phyloP scores from a whole-genome alignment of 2,113 vertebrate genomes.

The Scalopus aquaticus region DNA sequence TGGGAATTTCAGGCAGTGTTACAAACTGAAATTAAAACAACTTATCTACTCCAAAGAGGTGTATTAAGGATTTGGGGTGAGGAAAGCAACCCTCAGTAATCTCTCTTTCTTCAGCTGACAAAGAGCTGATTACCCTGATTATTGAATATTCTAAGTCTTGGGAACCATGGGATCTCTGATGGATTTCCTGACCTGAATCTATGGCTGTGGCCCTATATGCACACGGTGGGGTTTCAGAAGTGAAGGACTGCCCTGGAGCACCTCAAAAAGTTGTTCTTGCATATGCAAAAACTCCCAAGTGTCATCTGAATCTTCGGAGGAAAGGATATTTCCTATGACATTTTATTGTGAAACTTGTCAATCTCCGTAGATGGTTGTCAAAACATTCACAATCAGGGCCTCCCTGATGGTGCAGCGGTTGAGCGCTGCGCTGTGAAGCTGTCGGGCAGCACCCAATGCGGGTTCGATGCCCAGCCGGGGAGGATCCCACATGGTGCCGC shows the following conservation, averaged over 20 bases:
- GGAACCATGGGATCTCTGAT: background rate
- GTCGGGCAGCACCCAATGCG: too few relatives aligned
- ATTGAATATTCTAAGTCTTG: background rate
- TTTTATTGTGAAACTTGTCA: slow-evolving; percentile 28
- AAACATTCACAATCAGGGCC: slow-evolving; percentile 18
- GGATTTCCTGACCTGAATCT: background rate
- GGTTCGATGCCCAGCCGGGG: too few relatives aligned
- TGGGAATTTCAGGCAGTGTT: background rate
- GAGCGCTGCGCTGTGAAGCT: too few relatives aligned
- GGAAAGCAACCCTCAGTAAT: background rate
- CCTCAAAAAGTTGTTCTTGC: background rate
- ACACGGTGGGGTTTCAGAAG: background rate
- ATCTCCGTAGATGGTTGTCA: background rate
- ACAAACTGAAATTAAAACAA: slow-evolving; percentile 7
- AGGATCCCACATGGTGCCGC: too few relatives aligned
- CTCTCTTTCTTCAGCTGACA: background rate
- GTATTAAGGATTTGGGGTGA: background rate
- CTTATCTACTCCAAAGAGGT: background rate
- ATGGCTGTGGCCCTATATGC: background rate
- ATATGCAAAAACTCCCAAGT: background rate
- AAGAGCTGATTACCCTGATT: background rate
- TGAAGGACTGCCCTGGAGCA: background rate
- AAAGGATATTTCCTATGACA: background rate
- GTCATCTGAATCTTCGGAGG: background rate
- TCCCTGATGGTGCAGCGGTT: too few relatives aligned